Base-by-base conservation (phyloP, 2,797 vertebrate genomes). In the Hydrocynus forskahlii region DNA sequence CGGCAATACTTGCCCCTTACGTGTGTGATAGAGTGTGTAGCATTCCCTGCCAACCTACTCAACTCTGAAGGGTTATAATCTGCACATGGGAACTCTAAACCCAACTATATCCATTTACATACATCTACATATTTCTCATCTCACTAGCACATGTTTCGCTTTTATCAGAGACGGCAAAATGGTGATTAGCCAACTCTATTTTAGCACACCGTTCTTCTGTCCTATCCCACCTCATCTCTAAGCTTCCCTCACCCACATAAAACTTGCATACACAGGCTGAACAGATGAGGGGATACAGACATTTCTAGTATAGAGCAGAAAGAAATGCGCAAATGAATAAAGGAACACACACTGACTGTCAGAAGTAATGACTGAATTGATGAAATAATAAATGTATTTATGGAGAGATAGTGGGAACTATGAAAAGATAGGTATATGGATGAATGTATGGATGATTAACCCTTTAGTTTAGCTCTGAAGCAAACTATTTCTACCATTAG, bases 41-140 rank as follows among this genome's bases (percentile, higher is more conserved):
- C 23, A 57, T 66, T 82, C 52, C 73, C 60, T 67, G 21, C 48
- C 63, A 64, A 29, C 38, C 72, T 71, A 45, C 81, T 83, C 64
- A 25, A 54, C 88, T 89, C 90, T 86, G 88, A 91, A 92, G 77
- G 19, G 90, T 90, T 90, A 89, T 92, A 89, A 92, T 93, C 89
- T 90, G 88, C 89, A 90, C 85, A 86, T 83, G 89, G 79, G 88
- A 88, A 91, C 90, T 87, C 87, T 89, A 86, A 89, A 89, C 88
- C 90, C 87, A 89, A 91, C 88, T 87, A 92, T 81, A 85, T 87
- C 62, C 87, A 93, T 93, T 93, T 92, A 88, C 93, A 93, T 92
- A 92, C 78, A 94, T 93, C 90, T 94, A 87, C 92, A 94, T 93
- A 92, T 93, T 92, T 92, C 86, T 89, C 90, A 91, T 92, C 91